A percentile compares a stretch with the other conserved stretches of the same genome.
Evolutionary conservation across 35 echinoderm and acorn worm genomes (phyloP).

Genomic region (Ptychodera flava): DNA sequence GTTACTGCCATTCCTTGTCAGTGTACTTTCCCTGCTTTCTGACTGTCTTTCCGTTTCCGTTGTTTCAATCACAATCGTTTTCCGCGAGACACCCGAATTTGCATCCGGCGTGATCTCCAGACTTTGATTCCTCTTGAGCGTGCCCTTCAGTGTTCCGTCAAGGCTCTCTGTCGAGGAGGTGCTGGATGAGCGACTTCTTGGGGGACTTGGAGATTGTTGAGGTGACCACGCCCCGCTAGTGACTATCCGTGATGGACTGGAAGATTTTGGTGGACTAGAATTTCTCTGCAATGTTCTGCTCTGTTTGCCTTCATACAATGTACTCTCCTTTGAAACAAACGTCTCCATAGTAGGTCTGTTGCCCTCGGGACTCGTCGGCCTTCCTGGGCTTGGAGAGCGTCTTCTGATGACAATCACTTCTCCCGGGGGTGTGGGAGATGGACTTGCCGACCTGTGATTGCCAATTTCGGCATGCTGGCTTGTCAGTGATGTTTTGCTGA

Average conservation of each 20-base stretch:
- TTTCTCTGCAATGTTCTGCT: background rate
- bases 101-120: background rate
- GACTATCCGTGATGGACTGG: background rate
- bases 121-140: background rate
- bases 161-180: background rate
- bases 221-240: background rate
- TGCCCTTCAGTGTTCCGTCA: background rate
- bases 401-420: constrained; percentile 7
- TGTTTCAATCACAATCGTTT: background rate
- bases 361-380: constrained; percentile 3
- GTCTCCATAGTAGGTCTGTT: background rate
- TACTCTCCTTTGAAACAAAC: background rate
- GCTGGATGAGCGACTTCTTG: background rate
- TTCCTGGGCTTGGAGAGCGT: constrained; percentile 41
- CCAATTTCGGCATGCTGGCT: background rate
- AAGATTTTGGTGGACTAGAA: background rate
- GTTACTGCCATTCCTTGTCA: background rate
- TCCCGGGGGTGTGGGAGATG: background rate
- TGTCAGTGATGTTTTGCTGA: background rate
- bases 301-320: background rate
- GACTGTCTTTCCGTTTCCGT: background rate
- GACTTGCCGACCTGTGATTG: background rate
- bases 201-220: background rate
- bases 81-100: background rate
- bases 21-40: background rate